Evolutionary conservation across 2,797 vertebrate genomes (phyloP), one percentile per base, ranked within the genome.

Genomic region (Remorina albescens): DNA sequence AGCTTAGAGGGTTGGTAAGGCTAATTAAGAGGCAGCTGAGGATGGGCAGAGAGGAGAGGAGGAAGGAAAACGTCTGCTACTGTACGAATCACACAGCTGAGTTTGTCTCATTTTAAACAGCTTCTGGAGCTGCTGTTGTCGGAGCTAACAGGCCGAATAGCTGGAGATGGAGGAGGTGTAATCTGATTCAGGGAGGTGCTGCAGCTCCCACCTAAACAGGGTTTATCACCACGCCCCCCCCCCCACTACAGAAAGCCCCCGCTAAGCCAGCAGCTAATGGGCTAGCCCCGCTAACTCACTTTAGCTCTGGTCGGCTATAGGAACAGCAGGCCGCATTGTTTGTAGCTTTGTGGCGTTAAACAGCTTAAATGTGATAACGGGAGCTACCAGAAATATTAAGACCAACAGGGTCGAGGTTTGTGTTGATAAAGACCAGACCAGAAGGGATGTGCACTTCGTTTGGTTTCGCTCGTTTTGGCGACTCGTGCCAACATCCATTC

Each of bases 11-110:
- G 64, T 5, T 76, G 82, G 64, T 88, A 73, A 88, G 78, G 62
- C 88, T 88, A 89, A 91, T 92, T 89, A 89, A 80, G 72, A 90
- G 80, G 67, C 54, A 71, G 56, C 57, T 49, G 66, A 75, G 79
- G 76, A 85, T 81, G 86, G 60, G 34, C 11, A n/a, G 59, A 80
- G 73, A 68, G 23, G 60, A 73, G 30, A 57, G 26, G 32, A 69
- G 47, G 61, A 30, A 2, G 13, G 53, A 21, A 59, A 42, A 26
- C 0, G 58, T 42, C 58, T 37, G 11, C 26, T 26, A 23, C 53
- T 12, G 5, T 21, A 25, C 30, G 12, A 30, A 7, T 6, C 1
- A 8, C 5, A 25, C 7, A 9, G 1, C 25, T 2, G 1, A 16
- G 32, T 21, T 37, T 8, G 4, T 15, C 15, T 39, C 7, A 8